Conservation (phyloP, 2,888 invertebrate species). For the Frankliniella fusca region DNA sequence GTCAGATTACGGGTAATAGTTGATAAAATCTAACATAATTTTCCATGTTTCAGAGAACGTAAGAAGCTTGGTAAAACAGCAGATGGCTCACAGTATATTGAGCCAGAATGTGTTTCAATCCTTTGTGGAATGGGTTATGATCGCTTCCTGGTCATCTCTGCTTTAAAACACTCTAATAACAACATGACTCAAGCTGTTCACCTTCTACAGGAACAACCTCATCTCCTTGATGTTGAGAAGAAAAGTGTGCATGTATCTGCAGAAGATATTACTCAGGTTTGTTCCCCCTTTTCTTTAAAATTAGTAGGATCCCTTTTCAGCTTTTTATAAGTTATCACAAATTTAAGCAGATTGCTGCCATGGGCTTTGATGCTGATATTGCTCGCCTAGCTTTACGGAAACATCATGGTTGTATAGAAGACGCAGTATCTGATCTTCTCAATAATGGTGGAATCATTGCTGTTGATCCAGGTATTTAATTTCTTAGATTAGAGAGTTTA, state of each 20-base stretch:
- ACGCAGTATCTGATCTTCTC: constrained; percentile 34
- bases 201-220: constrained; percentile 59
- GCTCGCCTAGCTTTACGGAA: constrained; percentile 67
- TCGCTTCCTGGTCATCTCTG: constrained; percentile 55
- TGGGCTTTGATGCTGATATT: constrained; percentile 61
- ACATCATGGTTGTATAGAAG: constrained; percentile 54
- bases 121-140: constrained; percentile 67
- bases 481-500: not conserved
- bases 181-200: constrained; percentile 63
- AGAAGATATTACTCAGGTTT: not conserved
- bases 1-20: not conserved
- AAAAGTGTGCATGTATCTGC: not conserved
- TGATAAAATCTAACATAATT: not conserved
- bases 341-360: not conserved
- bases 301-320: not conserved
- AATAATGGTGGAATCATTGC: constrained; percentile 28
- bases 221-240: constrained; percentile 38
- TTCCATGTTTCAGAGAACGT: constrained; percentile 47
- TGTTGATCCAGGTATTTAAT: not conserved
- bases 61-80: constrained; percentile 57
- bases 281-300: constrained; percentile 30
- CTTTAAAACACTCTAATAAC: constrained; percentile 64
- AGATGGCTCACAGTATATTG: constrained; percentile 55
- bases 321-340: not conserved
- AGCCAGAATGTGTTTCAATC: constrained; percentile 51